Evolutionary conservation across 2,113 vertebrate genomes (phyloP).

Genomic region (Narcine bancroftii): DNA sequence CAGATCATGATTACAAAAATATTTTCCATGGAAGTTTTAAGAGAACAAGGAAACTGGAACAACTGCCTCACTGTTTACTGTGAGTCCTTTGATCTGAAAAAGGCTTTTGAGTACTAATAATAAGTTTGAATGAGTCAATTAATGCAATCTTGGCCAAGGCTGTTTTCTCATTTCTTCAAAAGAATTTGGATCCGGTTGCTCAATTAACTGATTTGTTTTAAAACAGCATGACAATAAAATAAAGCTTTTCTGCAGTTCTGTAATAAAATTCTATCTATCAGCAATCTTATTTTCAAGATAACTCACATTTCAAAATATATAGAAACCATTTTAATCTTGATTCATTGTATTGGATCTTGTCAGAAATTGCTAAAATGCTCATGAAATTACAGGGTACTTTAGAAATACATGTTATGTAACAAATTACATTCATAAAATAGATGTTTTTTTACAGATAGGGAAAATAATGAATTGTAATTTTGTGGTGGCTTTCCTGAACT

Average conservation of each 20-base stretch:
- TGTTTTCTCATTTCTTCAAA: slow-evolving; percentile 20
- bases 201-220: slow-evolving; percentile 31
- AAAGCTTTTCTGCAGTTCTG: neutral
- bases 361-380: neutral
- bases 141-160: neutral
- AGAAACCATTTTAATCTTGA: neutral
- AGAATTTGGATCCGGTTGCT: slow-evolving; percentile 18
- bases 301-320: neutral
- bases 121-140: slow-evolving; percentile 22
- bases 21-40: slow-evolving; percentile 32
- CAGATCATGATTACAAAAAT: neutral
- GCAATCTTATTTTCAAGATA: slow-evolving; percentile 16
- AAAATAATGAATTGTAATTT: too few species aligned
- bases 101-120: slow-evolving; percentile 21
- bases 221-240: slow-evolving; percentile 3
- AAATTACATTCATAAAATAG: neutral
- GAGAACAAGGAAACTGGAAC: slow-evolving; percentile 2
- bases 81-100: neutral
- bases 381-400: neutral
- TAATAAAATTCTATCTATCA: neutral
- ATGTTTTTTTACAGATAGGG: neutral
- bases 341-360: neutral
- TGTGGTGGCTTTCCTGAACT: too few species aligned
- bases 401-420: neutral
- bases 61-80: slow-evolving; percentile 22